Conservation (phyloP, 2,888 invertebrate species). For the Cephalotes varians region DNA sequence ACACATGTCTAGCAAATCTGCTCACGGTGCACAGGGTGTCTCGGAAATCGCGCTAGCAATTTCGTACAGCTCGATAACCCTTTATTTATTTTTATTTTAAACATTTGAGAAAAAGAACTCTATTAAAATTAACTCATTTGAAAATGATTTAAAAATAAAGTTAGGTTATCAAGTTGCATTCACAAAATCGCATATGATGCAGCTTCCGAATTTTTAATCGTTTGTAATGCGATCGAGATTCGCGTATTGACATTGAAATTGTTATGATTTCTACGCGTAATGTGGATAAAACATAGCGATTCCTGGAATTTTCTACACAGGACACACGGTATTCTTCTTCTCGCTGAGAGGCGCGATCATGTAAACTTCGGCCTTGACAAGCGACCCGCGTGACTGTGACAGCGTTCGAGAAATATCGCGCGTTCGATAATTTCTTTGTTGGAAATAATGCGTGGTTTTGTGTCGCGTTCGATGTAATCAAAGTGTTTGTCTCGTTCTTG, state of each 20-base stretch:
- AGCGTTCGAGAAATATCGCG: slow-evolving; percentile 22
- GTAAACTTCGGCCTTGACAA: slow-evolving; percentile 45
- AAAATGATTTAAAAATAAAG: background rate
- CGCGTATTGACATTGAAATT: background rate
- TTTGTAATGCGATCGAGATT: background rate
- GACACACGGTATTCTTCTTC: background rate
- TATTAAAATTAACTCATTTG: background rate
- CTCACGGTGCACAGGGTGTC: background rate
- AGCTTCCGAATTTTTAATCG: background rate
- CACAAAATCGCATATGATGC: background rate
- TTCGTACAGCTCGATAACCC: background rate
- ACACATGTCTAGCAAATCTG: slow-evolving; percentile 62
- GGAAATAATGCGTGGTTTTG: slow-evolving; percentile 44
- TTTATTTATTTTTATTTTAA: background rate
- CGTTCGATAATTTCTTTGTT: slow-evolving; percentile 42
- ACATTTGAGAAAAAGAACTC: background rate
- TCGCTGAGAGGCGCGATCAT: slow-evolving; percentile 8
- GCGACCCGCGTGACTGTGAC: slow-evolving; percentile 29
- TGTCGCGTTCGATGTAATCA: slow-evolving; percentile 24
- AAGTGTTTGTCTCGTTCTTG: background rate
- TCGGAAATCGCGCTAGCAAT: background rate
- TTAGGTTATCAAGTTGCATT: background rate
- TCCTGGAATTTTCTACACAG: background rate
- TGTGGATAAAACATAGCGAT: background rate
- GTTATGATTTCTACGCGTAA: background rate